Percentiles rank a stretch among this genome's conserved stretches.
Evolutionary conservation across 2,888 invertebrate genomes (phyloP).

Genomic region (Drosophila imparisetae): DNA sequence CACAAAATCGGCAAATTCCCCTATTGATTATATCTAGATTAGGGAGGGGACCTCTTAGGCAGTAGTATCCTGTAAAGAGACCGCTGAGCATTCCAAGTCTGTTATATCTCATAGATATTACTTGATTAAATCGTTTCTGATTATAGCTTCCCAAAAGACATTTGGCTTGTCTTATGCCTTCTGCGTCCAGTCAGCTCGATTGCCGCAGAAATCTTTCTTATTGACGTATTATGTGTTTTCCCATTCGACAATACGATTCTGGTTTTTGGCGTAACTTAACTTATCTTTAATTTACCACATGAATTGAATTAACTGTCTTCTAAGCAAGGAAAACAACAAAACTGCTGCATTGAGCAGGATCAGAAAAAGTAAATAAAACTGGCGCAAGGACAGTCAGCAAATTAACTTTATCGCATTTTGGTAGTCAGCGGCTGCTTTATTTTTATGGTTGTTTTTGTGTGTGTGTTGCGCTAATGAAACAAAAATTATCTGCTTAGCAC

Average conservation of each 20-base stretch:
- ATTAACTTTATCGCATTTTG: constrained; percentile 68
- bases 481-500: constrained; percentile 67
- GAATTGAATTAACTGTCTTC: constrained; percentile 10
- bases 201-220: background rate
- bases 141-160: background rate
- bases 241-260: background rate
- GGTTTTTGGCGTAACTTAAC: background rate
- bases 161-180: background rate
- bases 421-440: constrained; percentile 31
- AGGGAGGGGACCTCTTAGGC: background rate
- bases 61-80: background rate
- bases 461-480: constrained; percentile 58
- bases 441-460: constrained; percentile 21
- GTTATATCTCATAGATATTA: background rate
- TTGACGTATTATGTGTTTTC: background rate
- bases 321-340: constrained; percentile 1
- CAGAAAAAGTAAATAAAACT: constrained; percentile 35
- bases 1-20: background rate
- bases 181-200: background rate
- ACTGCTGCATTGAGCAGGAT: constrained; percentile 11
- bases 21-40: background rate
- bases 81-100: background rate
- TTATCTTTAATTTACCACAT: constrained; percentile 2
- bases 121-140: background rate
- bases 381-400: constrained; percentile 48